Evolutionary conservation across 2,888 invertebrate genomes (phyloP).

Genomic region (Arenicola marina): DNA sequence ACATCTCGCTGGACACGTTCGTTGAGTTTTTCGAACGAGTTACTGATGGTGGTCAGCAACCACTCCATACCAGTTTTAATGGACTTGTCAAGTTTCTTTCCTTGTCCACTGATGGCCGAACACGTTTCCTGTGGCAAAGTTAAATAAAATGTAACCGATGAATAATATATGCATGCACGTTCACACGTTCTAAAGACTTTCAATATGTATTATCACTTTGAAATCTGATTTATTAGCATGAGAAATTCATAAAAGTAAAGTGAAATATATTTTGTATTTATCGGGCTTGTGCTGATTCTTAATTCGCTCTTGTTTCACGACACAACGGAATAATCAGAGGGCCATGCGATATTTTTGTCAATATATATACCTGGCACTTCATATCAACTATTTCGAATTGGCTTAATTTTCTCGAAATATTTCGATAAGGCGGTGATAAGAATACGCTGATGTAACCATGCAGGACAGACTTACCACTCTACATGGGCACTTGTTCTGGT

Average conservation of each 20-base stretch:
- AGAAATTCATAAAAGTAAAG: background rate
- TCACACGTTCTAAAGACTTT: background rate
- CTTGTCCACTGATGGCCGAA: slow-evolving; percentile 57
- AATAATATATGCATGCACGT: background rate
- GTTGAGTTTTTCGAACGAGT: slow-evolving; percentile 71
- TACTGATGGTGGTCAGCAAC: slow-evolving; percentile 73
- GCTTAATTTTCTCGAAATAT: too few relatives aligned
- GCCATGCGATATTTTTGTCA: too few relatives aligned
- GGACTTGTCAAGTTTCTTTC: slow-evolving; percentile 70
- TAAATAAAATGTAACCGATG: background rate
- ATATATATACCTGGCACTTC: background rate
- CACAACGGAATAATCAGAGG: too few relatives aligned
- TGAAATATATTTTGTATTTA: too few relatives aligned
- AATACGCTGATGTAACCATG: background rate
- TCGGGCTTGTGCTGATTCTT: too few relatives aligned
- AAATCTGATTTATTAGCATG: background rate
- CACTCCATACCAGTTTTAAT: slow-evolving; percentile 66
- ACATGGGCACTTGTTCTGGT: slow-evolving; percentile 78
- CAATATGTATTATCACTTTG: background rate
- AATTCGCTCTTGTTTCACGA: too few relatives aligned
- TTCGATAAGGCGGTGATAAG: background rate
- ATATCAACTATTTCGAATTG: background rate
- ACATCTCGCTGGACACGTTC: slow-evolving; percentile 70
- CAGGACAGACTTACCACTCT: slow-evolving; percentile 65
- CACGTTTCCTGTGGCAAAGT: slow-evolving; percentile 64